phyloP scores from a whole-genome alignment of 2,888 invertebrate species.

The Yponomeuta malinellus region DNA sequence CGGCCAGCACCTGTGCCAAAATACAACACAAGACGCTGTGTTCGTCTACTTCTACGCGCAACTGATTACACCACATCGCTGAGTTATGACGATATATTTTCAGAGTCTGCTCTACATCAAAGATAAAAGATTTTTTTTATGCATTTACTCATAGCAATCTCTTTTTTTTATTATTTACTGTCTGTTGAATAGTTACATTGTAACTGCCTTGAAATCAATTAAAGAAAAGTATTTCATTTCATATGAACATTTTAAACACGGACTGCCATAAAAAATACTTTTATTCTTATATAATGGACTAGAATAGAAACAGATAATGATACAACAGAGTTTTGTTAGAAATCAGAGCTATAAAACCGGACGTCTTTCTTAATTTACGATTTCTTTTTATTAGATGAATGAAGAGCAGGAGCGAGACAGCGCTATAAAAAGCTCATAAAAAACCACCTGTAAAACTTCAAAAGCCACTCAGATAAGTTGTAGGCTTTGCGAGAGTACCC shows the following conservation, averaged over 20 bases:
- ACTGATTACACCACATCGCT: background rate
- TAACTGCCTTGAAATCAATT: too few relatives aligned
- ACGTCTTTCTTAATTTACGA: slow-evolving; percentile 34
- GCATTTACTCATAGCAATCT: too few relatives aligned
- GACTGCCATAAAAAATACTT: background rate
- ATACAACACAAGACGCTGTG: background rate
- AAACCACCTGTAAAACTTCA: slow-evolving; percentile 26
- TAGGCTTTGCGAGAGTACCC: background rate
- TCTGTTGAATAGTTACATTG: too few relatives aligned
- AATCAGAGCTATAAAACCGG: slow-evolving; percentile 23
- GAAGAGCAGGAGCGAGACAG: background rate
- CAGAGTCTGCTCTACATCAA: background rate
- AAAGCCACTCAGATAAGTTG: slow-evolving; percentile 16
- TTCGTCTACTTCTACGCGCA: background rate
- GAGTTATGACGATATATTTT: background rate
- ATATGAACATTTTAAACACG: too few relatives aligned
- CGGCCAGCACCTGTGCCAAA: background rate
- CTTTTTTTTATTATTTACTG: too few relatives aligned
- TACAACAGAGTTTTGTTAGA: background rate
- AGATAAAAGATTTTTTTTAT: background rate
- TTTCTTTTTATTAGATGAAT: slow-evolving; percentile 5
- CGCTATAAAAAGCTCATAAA: slow-evolving; percentile 34
- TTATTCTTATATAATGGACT: background rate
- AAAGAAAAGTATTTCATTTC: too few relatives aligned
- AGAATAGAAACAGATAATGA: background rate